A percentile compares a stretch with the other conserved stretches of the same genome.
phyloP scores from a whole-genome alignment of 2,888 invertebrate species.

The Nymphalis c-album region DNA sequence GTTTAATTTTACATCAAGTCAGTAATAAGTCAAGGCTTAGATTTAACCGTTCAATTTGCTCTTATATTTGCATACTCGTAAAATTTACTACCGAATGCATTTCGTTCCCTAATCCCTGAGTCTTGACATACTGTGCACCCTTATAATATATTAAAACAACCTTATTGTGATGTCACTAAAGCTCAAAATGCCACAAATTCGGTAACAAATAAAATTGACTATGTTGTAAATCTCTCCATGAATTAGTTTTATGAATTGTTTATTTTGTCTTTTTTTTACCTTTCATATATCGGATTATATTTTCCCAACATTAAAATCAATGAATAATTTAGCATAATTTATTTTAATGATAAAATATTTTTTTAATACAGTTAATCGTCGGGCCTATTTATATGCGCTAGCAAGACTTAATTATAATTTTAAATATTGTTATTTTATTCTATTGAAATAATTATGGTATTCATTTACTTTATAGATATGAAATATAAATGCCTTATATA shows the following conservation, averaged over 20 bases:
- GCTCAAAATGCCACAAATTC: slow-evolving; percentile 19
- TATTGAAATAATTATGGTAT: too few species aligned
- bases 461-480: too few species aligned
- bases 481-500: too few species aligned
- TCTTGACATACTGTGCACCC: slow-evolving; percentile 54
- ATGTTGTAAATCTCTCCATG: slow-evolving; percentile 49
- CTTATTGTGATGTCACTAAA: slow-evolving; percentile 23
- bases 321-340: too few species aligned
- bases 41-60: slow-evolving; percentile 68
- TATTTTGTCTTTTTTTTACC: slow-evolving; percentile 32
- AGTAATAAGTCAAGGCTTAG: slow-evolving; percentile 60
- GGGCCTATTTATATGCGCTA: too few species aligned
- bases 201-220: slow-evolving; percentile 44
- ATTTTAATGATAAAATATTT: too few species aligned
- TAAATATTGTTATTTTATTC: too few species aligned
- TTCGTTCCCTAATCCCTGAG: slow-evolving; percentile 67
- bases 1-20: slow-evolving; percentile 58
- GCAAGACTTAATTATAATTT: too few species aligned
- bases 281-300: slow-evolving; percentile 8
- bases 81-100: slow-evolving; percentile 76
- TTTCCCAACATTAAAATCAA: too few species aligned
- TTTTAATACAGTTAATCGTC: too few species aligned
- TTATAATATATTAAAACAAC: slow-evolving; percentile 12
- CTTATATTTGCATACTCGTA: slow-evolving; percentile 78
- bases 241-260: slow-evolving; percentile 43